A percentile compares a stretch with the other conserved stretches of the same genome.
Evolutionary conservation across 1,140 invertebrate genomes (phyloP).

Genomic region (Caenorhabditis inopinata): DNA sequence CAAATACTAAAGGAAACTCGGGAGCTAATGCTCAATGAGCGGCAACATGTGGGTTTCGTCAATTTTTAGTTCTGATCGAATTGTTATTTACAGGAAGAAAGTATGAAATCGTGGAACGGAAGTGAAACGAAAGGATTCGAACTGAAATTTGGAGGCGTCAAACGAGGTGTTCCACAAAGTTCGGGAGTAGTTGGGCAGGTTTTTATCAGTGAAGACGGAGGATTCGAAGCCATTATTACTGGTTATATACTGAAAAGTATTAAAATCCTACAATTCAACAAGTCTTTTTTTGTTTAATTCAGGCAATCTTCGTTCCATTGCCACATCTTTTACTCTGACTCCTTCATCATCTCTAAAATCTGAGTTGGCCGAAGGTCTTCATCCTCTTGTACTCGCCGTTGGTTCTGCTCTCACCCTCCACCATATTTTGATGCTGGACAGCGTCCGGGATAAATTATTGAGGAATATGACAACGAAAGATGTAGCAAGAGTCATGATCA

Average conservation of each 20-base stretch:
- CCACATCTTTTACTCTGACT: background rate
- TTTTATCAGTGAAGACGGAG: conserved; percentile 21
- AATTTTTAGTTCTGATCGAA: background rate
- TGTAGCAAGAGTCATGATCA: background rate
- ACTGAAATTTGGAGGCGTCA: background rate
- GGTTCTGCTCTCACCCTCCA: conserved; percentile 13
- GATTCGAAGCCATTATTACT: background rate
- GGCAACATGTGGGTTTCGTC: background rate
- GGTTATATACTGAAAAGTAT: conserved; percentile 1
- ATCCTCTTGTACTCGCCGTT: background rate
- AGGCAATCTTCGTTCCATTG: background rate
- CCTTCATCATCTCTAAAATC: background rate
- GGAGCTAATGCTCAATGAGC: conserved; percentile 16
- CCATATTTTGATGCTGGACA: background rate
- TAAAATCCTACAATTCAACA: too few species aligned
- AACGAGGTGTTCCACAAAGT: background rate
- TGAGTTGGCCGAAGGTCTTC: background rate
- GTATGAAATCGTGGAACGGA: conserved; percentile 19
- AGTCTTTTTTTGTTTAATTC: background rate
- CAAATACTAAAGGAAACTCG: conserved; percentile 12
- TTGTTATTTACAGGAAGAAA: background rate
- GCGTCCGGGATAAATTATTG: background rate
- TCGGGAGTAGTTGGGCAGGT: conserved; percentile 15
- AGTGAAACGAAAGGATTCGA: background rate
- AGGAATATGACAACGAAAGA: background rate